Evolutionary conservation across 2,888 invertebrate genomes (phyloP).

Genomic region (Coronaproctus castanopsis): DNA sequence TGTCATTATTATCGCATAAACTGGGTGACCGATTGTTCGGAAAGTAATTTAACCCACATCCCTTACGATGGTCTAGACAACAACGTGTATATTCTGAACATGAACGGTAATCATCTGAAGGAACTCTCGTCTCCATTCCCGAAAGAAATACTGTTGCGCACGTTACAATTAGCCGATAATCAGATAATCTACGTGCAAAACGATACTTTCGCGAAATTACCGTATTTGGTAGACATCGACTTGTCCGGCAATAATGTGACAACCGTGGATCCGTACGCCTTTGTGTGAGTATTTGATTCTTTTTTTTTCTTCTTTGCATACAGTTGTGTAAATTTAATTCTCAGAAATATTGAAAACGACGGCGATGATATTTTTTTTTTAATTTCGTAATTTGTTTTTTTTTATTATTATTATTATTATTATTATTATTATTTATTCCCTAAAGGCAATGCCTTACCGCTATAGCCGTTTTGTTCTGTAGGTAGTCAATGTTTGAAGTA

Average conservation of each 20-base stretch:
- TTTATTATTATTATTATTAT: no score
- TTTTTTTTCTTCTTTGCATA: no score
- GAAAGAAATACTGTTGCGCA: constrained; percentile 42
- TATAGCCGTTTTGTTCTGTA: no score
- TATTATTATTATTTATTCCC: no score
- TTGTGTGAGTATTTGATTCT: constrained; percentile 31
- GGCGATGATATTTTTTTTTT: no score
- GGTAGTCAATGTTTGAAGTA: no score
- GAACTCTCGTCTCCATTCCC: constrained; percentile 37
- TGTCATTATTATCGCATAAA: constrained; percentile 55
- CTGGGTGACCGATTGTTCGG: constrained; percentile 57
- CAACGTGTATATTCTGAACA: constrained; percentile 47
- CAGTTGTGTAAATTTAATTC: no score
- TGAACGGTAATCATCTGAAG: constrained; percentile 46
- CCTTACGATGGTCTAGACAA: constrained; percentile 46
- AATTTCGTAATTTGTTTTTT: no score
- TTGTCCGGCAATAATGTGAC: constrained; percentile 44
- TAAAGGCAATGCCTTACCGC: no score
- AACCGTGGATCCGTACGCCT: constrained; percentile 41
- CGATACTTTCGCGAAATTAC: constrained; percentile 40
- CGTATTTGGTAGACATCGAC: constrained; percentile 47
- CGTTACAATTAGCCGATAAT: constrained; percentile 48
- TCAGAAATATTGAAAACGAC: no score
- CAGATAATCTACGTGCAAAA: constrained; percentile 36
- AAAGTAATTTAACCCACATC: constrained; percentile 46